Percentiles rank a stretch among this genome's conserved stretches.
Conservation (phyloP, 2,797 vertebrate species). For the Hemitrygon akajei region DNA sequence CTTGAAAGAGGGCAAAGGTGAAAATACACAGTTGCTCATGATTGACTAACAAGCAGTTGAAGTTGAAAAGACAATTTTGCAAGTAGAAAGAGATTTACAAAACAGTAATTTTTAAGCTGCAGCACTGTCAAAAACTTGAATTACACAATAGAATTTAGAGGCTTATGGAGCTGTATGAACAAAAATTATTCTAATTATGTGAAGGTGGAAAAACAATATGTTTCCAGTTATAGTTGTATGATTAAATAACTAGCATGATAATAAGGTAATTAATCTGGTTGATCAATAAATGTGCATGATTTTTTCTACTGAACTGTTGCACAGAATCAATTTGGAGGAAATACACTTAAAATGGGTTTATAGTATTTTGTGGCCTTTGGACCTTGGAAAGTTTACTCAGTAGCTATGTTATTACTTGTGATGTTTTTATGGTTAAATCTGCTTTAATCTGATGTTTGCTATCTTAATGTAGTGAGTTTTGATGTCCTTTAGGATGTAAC, state of each 20-base stretch:
- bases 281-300: too few species aligned
- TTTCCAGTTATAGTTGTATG: not conserved
- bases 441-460: too few species aligned
- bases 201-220: not conserved
- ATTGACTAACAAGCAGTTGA: not conserved
- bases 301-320: not conserved
- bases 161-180: not conserved
- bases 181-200: not conserved
- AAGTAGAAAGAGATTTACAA: not conserved
- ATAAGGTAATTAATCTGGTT: too few species aligned
- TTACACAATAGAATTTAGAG: too few species aligned
- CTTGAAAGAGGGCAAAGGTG: not conserved
- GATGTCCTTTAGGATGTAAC: too few species aligned
- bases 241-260: too few species aligned
- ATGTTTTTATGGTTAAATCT: not conserved
- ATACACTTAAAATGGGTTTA: not conserved
- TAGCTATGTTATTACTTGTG: not conserved
- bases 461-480: too few species aligned
- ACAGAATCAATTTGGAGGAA: not conserved
- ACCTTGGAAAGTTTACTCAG: not conserved
- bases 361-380: not conserved
- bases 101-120: not conserved
- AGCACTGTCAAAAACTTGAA: too few species aligned
- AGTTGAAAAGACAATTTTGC: not conserved
- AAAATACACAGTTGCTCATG: not conserved